Evolutionary conservation across 1,140 invertebrate genomes (phyloP), one percentile per base, ranked within the genome.

Genomic region (Drosophila bocki): DNA sequence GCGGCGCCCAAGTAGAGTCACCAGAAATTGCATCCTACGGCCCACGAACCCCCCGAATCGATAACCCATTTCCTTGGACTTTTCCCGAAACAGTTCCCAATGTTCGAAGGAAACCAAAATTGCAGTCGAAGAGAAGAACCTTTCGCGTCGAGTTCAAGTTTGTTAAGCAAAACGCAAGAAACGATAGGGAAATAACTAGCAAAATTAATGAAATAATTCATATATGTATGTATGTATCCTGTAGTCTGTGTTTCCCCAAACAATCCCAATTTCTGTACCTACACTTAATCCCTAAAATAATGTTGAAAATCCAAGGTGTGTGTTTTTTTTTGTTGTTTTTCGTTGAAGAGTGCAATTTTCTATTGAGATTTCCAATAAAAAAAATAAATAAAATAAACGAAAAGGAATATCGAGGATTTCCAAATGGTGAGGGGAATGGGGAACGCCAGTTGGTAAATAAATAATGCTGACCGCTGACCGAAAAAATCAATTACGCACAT

Each of bases 281-380:
- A 72, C 45, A 59, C 22, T 41, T 72, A 72, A 71, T 72, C 67
- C 53, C 68, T 42, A 72, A 71, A 72, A 41, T 60, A 72, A 60
- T 70, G 69, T 72, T 72, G 33, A 59, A 72, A 74, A 33, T 56
- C 45, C 41, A 45, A 70, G 22, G 45, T 41, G 42, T 51, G 26
- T 60, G 37, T 50, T 61, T 11, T 51, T 53, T 37, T 71, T 50
- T 42, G n/a, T 32, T 51, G 48, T 53, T 65, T 12, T 32, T 45
- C 15, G 29, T 48, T 48, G 44, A 32, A 15, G 44, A 32, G 29
- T 35, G 42, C 41, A 50, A 42, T 75, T 72, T 75, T 75, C 57
- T 75, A 74, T 74, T 42, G 71, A 75, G 45, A 62, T 75, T 75
- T 75, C 32, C 69, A 75, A 75, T 74, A 74, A 75, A 74, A 51